Conservation (phyloP, 2,888 invertebrate species). For the Allygus modestus region DNA sequence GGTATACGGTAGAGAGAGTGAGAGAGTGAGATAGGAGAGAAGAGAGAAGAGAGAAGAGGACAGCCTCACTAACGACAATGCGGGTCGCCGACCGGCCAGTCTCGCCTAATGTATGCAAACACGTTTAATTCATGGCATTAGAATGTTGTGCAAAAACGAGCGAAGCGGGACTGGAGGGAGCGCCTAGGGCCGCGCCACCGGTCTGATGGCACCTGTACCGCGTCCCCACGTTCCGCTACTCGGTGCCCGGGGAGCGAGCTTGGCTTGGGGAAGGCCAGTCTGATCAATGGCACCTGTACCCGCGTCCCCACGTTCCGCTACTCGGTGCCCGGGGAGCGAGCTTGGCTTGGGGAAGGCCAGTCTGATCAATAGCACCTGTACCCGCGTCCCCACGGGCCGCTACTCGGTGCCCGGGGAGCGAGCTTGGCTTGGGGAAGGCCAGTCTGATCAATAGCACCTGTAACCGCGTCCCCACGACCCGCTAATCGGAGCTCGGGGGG, state of each 20-base stretch:
- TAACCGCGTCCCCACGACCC: background rate
- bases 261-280: background rate
- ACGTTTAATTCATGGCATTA: constrained; percentile 60
- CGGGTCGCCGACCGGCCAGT: constrained; percentile 47
- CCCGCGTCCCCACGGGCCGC: background rate
- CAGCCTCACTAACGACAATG: constrained; percentile 55
- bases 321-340: background rate
- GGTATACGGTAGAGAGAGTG: too few species aligned
- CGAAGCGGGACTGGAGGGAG: constrained; percentile 31
- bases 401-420: background rate
- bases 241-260: background rate
- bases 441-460: background rate
- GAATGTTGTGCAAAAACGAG: constrained; percentile 60
- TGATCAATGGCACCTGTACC: constrained; percentile 12
- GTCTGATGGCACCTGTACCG: constrained; percentile 36
- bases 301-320: background rate
- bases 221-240: background rate
- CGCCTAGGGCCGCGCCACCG: constrained; percentile 45
- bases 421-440: background rate
- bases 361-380: background rate
- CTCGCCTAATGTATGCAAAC: constrained; percentile 53
- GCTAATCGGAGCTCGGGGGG: background rate
- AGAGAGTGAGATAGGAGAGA: background rate
- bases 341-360: background rate
- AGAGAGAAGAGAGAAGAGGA: background rate